phyloP scores from a whole-genome alignment of 2,888 invertebrate genomes.

The Coelopa pilipes region DNA sequence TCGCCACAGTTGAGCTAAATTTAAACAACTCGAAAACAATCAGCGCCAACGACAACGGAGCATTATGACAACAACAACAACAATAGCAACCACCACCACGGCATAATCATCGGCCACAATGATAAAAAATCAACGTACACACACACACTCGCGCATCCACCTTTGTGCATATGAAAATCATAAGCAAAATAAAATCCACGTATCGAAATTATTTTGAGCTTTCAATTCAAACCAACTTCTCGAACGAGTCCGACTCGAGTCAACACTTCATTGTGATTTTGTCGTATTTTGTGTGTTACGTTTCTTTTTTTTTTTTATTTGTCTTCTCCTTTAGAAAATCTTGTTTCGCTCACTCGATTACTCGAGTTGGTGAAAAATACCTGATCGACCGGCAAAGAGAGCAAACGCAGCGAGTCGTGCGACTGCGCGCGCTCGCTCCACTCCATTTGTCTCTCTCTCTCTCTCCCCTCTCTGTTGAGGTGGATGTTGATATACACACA shows the following conservation, averaged over 20 bases:
- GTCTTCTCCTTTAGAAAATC: neutral
- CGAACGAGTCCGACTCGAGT: neutral
- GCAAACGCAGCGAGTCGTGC: no score
- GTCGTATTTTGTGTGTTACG: neutral
- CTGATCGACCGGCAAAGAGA: neutral
- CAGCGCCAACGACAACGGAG: slow-evolving; percentile 9
- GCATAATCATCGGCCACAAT: neutral
- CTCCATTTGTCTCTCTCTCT: slow-evolving; percentile 1
- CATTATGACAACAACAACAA: slow-evolving; percentile 9
- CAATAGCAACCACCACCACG: slow-evolving; percentile 2
- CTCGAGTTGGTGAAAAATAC: neutral
- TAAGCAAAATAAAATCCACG: neutral
- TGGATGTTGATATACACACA: neutral
- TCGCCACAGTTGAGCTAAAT: slow-evolving; percentile 38
- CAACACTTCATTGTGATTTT: no score
- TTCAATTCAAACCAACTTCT: slow-evolving; percentile 18
- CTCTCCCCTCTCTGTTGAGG: no score
- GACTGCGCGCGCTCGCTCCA: slow-evolving; percentile 7
- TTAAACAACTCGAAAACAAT: slow-evolving; percentile 30
- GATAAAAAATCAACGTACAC: neutral
- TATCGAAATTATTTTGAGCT: neutral
- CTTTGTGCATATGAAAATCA: neutral
- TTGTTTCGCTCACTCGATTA: neutral
- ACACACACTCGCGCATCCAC: slow-evolving; percentile 3
- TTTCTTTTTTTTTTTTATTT: neutral